Base-by-base conservation (phyloP, 2,113 vertebrate species). In the Nannospalax galili region DNA sequence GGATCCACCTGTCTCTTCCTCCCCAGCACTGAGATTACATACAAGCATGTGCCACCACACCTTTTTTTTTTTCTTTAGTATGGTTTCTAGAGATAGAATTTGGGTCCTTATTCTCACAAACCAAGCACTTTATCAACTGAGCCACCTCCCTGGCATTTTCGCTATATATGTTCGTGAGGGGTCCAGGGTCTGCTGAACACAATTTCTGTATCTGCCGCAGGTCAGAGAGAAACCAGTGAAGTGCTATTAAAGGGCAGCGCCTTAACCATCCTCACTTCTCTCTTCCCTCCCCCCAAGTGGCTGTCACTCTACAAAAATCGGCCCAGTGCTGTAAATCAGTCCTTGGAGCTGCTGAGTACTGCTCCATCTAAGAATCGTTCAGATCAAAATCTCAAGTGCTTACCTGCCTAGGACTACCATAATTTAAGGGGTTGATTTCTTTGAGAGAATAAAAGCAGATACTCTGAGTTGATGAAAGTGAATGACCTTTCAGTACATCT, bases 151-250 rank as follows among this genome's bases (percentile, higher is more conserved):
- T n/a, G n/a, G 24, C 81, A 7, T 60, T 28, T 64, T 97, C 98
- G 97, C 95, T 87, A 90, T 88, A 45, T 11, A 70, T 95, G 98
- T 97, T 95, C 95, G 91, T 96, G 92, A 95, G 84, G 88, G 95
- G 94, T 96, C 73, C 40, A 92, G 95, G 80, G 79, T 94, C 95
- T 65, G 42, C 84, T 80, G 79, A 94, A 60, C 84, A 78, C 26
- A 6, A 10, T 16, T 58, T 93, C 93, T 88, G 95, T 94, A 94
- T 96, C 95, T 95, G 81, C 73, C n/a, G 64, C 45, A 32, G 14
- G 10, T 0, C 42, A 37, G 65, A 77, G 73, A 90, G 74, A 82
- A 95, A 87, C 7, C n/a, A 64, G 40, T 91, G 58, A 64, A 81
- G 24, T 4, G 69, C 73, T 72, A 0, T 0, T 65, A 70, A 1